phyloP scores from a whole-genome alignment of 2,113 vertebrate genomes.

The Marmota flaviventris region DNA sequence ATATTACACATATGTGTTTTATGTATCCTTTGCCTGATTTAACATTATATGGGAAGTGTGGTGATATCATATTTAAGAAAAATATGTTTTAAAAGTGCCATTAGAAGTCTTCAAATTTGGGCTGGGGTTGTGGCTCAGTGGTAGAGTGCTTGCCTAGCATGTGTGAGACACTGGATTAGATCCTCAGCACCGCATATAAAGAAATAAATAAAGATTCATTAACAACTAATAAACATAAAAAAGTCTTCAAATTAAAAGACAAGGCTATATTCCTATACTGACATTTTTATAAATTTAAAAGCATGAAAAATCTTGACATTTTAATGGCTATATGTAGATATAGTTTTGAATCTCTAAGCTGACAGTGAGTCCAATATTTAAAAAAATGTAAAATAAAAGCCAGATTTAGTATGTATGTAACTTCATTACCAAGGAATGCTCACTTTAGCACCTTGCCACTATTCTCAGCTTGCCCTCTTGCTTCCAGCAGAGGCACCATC shows the following conservation, averaged over 20 bases:
- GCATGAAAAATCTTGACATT: neutral
- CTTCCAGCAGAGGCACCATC: neutral
- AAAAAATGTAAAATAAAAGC: neutral
- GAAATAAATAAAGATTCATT: too few species aligned
- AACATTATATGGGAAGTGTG: neutral
- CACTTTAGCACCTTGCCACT: neutral
- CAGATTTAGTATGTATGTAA: neutral
- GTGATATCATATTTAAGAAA: neutral
- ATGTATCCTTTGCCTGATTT: neutral
- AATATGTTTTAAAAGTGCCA: neutral
- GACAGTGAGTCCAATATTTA: neutral
- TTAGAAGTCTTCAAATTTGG: neutral
- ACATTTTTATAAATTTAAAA: slow-evolving; percentile 34
- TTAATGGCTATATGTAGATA: neutral
- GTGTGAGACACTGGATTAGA: too few species aligned
- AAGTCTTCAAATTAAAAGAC: slow-evolving; percentile 26
- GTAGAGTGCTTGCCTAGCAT: too few species aligned
- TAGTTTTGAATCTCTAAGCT: neutral
- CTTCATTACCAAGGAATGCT: neutral
- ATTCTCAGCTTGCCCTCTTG: neutral
- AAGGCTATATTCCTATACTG: neutral
- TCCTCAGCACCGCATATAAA: too few species aligned
- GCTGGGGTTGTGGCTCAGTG: too few species aligned
- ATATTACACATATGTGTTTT: neutral
- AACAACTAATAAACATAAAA: neutral